Evolutionary conservation across 2,113 vertebrate genomes (phyloP).

Genomic region (Todiramphus chloris): DNA sequence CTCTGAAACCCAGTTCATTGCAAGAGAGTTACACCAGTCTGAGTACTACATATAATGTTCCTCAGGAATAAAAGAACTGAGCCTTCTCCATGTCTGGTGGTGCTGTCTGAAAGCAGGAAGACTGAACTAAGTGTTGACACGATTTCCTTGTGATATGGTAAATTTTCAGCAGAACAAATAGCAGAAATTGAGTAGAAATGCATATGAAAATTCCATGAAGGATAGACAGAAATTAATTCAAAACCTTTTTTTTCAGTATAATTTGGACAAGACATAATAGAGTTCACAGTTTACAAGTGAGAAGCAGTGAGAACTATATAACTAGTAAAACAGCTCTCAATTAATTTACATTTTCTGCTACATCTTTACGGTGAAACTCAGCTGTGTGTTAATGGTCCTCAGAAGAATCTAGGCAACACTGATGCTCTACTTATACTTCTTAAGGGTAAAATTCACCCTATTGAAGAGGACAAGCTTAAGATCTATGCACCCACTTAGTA

Average conservation of each 20-base stretch:
- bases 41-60: fast-evolving
- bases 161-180: slow-evolving; percentile 22
- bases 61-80: fast-evolving
- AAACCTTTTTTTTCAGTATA: background rate
- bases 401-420: slow-evolving; percentile 25
- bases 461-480: slow-evolving; percentile 61
- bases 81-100: fast-evolving
- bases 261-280: background rate
- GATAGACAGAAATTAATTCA: background rate
- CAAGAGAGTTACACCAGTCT: background rate
- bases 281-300: slow-evolving; percentile 9
- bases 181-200: background rate
- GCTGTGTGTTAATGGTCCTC: slow-evolving; percentile 27
- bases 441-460: slow-evolving; percentile 50
- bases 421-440: slow-evolving; percentile 22
- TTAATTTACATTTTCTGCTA: slow-evolving; percentile 41
- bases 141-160: background rate
- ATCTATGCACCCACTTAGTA: slow-evolving; percentile 65
- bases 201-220: background rate
- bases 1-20: background rate
- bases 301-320: slow-evolving; percentile 1
- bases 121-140: background rate
- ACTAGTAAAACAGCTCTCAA: slow-evolving; percentile 1
- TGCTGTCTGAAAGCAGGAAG: background rate
- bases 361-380: slow-evolving; percentile 43